These are phyloP conservation scores for Rhaphigaster nebulosa DNA, from an alignment of 2,888 invertebrate species.

Conservation along the genomic window DNA sequence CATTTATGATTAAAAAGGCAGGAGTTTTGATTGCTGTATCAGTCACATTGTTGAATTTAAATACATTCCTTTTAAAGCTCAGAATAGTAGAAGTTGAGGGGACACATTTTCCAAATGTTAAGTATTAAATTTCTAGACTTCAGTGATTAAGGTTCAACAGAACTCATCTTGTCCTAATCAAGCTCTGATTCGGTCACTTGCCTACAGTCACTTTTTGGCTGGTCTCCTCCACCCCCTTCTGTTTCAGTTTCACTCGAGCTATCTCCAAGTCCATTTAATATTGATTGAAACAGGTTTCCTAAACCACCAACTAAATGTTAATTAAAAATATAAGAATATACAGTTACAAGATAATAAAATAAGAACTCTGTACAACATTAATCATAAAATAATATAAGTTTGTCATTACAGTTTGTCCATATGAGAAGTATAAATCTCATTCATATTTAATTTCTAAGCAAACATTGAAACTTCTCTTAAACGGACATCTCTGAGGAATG, in stretches of 20 bases:
- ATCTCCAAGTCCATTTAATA: conserved; percentile 63
- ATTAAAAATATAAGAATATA: conserved; percentile 37
- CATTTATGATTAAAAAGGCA: conserved; percentile 47
- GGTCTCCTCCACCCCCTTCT: conserved; percentile 28
- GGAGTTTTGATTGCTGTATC: conserved; percentile 54
- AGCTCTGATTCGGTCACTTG: conserved; percentile 56
- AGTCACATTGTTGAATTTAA: conserved; percentile 42
- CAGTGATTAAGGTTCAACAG: not conserved
- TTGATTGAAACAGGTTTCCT: conserved; percentile 65
- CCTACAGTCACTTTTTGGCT: conserved; percentile 37
- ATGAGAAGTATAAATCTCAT: not conserved
- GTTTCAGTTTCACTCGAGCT: conserved; percentile 52
- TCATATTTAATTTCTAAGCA: not conserved
- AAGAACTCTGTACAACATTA: not conserved
- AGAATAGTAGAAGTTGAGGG: not conserved
- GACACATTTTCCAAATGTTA: conserved; percentile 23
- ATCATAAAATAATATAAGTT: not conserved
- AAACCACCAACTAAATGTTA: conserved; percentile 23
- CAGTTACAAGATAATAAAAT: not conserved
- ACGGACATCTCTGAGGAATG: no score
- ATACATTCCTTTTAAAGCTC: conserved; percentile 43
- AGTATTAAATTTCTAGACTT: not conserved
- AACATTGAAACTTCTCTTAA: no score
- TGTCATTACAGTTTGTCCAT: not conserved
- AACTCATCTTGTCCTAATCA: conserved; percentile 28